A percentile compares a stretch with the other conserved stretches of the same genome.
Evolutionary conservation across 2,113 vertebrate genomes (phyloP).

Genomic region (Sorex fumeus): DNA sequence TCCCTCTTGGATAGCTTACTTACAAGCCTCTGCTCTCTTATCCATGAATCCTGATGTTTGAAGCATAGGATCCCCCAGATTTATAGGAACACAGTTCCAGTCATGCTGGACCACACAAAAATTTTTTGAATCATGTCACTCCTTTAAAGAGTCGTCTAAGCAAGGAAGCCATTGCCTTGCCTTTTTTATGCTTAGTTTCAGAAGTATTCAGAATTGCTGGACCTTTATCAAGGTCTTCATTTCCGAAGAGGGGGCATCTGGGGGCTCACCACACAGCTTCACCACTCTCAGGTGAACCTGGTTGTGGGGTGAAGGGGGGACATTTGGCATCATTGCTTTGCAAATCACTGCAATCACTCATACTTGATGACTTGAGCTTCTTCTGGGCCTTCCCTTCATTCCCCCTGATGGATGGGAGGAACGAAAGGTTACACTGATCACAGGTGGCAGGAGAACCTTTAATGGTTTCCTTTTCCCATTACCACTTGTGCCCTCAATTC

Average conservation of each 20-base stretch:
- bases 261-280: background rate
- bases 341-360: slow-evolving; percentile 42
- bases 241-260: background rate
- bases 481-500: slow-evolving; percentile 22
- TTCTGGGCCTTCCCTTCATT: background rate
- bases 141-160: background rate
- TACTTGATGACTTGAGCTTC: background rate
- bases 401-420: background rate
- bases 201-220: background rate
- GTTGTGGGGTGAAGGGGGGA: background rate
- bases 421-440: slow-evolving; percentile 27
- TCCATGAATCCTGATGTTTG: background rate
- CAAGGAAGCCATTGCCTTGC: background rate
- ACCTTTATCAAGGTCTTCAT: slow-evolving; percentile 31
- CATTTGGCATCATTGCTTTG: slow-evolving; percentile 1
- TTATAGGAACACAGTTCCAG: background rate
- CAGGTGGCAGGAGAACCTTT: slow-evolving; percentile 43
- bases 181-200: background rate
- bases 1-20: slow-evolving; percentile 14
- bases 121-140: background rate
- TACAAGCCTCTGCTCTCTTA: background rate
- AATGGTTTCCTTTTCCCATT: slow-evolving; percentile 48
- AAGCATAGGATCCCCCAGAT: background rate
- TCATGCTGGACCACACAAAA: background rate
- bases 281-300: background rate